Base-by-base conservation (phyloP, 2,113 vertebrate species). In the Manacus vitellinus region DNA sequence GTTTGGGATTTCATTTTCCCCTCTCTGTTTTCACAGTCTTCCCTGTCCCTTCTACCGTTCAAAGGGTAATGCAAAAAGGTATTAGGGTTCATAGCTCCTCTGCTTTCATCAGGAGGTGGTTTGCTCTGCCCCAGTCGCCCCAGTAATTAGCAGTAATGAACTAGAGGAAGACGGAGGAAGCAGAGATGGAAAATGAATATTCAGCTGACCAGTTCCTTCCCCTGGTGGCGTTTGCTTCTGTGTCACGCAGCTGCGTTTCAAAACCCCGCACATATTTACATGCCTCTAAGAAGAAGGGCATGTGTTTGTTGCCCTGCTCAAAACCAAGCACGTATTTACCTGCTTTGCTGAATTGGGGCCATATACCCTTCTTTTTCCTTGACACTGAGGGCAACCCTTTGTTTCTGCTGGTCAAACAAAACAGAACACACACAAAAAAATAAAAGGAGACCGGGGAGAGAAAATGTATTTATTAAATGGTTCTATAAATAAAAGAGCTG, bases 381-480 rank as follows among this genome's bases (percentile, higher is more conserved):
- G 94, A 96, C 95, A 94, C 61, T 14, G 20, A 2, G 2, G 84
- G 89, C 80, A 87, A 61, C 43, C 63, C 88, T 94, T 90, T 85
- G 85, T 96, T 97, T 94, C 96, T 94, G 71, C 95, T 93, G 94
- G 93, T 94, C 94, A 96, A 95, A 95, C 89, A 94, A 87, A 95
- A 92, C 80, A 89, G 65, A 88, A 72, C 9, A 17, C 35, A 63
- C 37, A 68, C 31, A 54, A 18, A 67, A n/a, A 39, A 54, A 51
- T 15, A 46, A 66, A 24, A n/a, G 12, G 22, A 93, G 47, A 47
- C 17, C 2, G 2, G 46, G 61, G 59, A 71, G 80, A 86, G 92
- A 94, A 96, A 96, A 94, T 94, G 90, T 96, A 95, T 95, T 95
- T 95, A 96, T 96, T 95, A 95, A 96, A 96, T 93, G 95, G 95